Evolutionary conservation across 2,888 invertebrate species (phyloP).

Genomic region (Tholera decimalis): DNA sequence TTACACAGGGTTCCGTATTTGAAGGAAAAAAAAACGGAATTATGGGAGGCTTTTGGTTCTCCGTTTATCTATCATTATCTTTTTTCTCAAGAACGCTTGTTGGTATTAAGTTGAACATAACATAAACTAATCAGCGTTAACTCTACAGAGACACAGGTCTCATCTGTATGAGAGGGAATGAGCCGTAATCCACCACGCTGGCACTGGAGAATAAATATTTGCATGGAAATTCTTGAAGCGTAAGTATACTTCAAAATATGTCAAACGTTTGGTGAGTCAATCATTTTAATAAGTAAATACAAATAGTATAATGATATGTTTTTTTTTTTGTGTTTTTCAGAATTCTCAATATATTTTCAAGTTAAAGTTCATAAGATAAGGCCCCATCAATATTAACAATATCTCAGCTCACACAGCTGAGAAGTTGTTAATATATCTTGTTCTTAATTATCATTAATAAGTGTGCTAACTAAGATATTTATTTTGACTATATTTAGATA

Average conservation of each 20-base stretch:
- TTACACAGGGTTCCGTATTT: neutral
- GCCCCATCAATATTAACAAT: conserved; percentile 37
- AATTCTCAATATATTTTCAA: conserved; percentile 11
- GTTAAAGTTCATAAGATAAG: conserved; percentile 18
- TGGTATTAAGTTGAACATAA: no score
- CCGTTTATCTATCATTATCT: no score
- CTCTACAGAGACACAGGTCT: no score
- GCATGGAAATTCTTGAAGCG: neutral
- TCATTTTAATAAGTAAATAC: neutral
- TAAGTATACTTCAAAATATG: no score
- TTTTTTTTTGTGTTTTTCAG: neutral
- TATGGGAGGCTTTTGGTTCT: no score
- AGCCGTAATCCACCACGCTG: neutral
- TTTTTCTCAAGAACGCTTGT: no score
- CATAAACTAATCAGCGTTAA: no score
- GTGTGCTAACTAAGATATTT: conserved; percentile 10
- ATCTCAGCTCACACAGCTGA: no score
- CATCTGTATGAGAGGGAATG: neutral
- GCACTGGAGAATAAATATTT: neutral
- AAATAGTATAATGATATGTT: neutral
- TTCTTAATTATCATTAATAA: conserved; percentile 25
- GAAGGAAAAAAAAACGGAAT: no score
- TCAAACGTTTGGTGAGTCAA: no score
- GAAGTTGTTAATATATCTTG: no score
- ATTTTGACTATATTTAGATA: no score